Evolutionary conservation across 2,113 vertebrate species (phyloP).

Genomic region (Clarias batrachus): DNA sequence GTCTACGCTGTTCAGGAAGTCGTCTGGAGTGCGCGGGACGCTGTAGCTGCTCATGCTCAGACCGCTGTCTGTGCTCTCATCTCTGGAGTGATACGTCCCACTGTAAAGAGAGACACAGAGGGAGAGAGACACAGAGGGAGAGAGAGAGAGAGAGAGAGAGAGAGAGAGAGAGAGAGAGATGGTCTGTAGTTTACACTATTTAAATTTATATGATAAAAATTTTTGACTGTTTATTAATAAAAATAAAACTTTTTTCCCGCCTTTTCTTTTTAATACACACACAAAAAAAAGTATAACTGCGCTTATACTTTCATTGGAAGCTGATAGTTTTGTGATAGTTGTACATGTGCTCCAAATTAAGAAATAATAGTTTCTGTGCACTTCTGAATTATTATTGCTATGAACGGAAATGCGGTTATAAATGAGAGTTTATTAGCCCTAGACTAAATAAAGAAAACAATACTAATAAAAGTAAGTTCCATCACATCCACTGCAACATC

Average conservation of each 20-base stretch:
- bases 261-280: too few species aligned
- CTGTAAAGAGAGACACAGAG: constrained; percentile 61
- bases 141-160: constrained; percentile 24
- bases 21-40: constrained; percentile 94
- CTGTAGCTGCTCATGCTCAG: constrained; percentile 99
- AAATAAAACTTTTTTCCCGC: too few species aligned
- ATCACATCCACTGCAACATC: neutral
- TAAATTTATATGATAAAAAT: too few species aligned
- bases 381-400: neutral
- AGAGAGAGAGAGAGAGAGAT: constrained; percentile 49
- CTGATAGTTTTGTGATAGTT: too few species aligned
- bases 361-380: neutral
- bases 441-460: neutral
- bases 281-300: too few species aligned
- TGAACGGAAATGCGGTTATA: neutral
- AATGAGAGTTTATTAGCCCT: neutral
- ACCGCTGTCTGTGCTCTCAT: constrained; percentile 97
- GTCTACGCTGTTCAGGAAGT: constrained; percentile 98
- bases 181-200: neutral
- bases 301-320: too few species aligned
- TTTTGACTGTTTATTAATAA: too few species aligned
- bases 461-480: too few species aligned
- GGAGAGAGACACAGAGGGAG: neutral
- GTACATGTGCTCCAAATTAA: too few species aligned
- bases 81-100: constrained; percentile 97